A percentile compares a stretch with the other conserved stretches of the same genome.
phyloP scores from a whole-genome alignment of 2,797 vertebrate species.

The Diceros bicornis region DNA sequence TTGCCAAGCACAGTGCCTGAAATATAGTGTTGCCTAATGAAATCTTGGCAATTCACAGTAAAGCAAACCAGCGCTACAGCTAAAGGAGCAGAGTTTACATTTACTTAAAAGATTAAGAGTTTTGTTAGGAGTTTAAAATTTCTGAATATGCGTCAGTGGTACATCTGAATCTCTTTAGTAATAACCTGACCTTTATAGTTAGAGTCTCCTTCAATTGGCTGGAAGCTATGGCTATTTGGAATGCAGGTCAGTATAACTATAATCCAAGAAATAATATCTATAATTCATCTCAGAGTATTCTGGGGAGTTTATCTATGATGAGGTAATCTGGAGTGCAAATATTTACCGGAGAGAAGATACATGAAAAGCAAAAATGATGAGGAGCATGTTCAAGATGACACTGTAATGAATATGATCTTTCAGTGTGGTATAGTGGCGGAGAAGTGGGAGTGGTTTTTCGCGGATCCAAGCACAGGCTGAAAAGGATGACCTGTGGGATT shows the following conservation, averaged over 20 bases:
- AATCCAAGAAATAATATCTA: not conserved
- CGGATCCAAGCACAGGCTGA: not conserved
- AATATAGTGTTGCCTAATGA: not conserved
- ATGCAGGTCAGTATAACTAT: not conserved
- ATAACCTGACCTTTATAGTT: not conserved
- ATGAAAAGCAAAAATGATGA: not conserved
- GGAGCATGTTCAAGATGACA: not conserved
- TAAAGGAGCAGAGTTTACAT: not conserved
- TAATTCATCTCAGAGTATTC: not conserved
- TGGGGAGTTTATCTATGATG: not conserved
- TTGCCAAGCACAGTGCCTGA: not conserved
- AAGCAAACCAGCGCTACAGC: too few relatives aligned
- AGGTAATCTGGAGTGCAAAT: not conserved
- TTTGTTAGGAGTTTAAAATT: not conserved
- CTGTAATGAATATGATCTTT: accelerated
- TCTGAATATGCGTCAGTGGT: too few relatives aligned
- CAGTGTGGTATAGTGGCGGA: accelerated
- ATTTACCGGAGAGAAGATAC: not conserved
- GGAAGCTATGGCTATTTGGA: not conserved
- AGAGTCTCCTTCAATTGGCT: not conserved
- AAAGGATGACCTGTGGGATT: accelerated
- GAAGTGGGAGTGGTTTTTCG: not conserved
- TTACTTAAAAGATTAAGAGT: not conserved
- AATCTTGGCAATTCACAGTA: not conserved
- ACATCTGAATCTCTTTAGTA: not conserved